Percentiles rank a stretch among this genome's conserved stretches.
Conservation (phyloP, 37 sponge, comb jelly and placozoan genomes). For the Oopsacas minuta region DNA sequence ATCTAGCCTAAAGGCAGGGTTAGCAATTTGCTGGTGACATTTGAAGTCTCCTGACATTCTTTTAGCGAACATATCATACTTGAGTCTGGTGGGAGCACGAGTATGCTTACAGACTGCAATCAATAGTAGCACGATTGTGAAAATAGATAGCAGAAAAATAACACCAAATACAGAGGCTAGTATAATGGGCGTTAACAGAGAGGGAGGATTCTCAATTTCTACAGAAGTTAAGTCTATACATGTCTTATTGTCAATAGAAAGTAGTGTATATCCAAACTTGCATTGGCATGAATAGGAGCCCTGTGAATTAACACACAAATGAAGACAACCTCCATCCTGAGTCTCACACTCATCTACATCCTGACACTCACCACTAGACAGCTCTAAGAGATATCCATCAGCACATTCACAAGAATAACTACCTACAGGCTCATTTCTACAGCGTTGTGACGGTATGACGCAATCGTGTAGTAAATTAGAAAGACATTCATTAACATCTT, state of each 20-base stretch:
- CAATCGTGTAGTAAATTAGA: background rate
- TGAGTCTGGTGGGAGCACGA: background rate
- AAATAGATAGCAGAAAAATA: background rate
- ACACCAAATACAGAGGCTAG: background rate
- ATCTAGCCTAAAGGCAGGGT: background rate
- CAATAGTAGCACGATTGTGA: background rate
- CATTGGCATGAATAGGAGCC: background rate
- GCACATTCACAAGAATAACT: background rate
- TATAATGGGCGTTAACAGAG: background rate
- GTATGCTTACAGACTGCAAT: background rate
- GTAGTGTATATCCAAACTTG: background rate
- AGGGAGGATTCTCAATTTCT: background rate
- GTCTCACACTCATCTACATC: background rate
- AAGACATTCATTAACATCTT: background rate
- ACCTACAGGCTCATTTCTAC: background rate
- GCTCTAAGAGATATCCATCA: background rate
- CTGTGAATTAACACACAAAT: background rate
- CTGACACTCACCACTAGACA: background rate
- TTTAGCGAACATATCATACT: slow-evolving; percentile 7
- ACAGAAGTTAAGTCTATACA: background rate
- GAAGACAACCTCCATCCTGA: background rate
- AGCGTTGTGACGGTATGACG: background rate
- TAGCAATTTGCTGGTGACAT: background rate
- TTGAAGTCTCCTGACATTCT: background rate
- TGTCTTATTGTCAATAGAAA: background rate